Evolutionary conservation across 2,113 vertebrate genomes (phyloP), one percentile per base, ranked within the genome.

Genomic region (Furnarius figulus): DNA sequence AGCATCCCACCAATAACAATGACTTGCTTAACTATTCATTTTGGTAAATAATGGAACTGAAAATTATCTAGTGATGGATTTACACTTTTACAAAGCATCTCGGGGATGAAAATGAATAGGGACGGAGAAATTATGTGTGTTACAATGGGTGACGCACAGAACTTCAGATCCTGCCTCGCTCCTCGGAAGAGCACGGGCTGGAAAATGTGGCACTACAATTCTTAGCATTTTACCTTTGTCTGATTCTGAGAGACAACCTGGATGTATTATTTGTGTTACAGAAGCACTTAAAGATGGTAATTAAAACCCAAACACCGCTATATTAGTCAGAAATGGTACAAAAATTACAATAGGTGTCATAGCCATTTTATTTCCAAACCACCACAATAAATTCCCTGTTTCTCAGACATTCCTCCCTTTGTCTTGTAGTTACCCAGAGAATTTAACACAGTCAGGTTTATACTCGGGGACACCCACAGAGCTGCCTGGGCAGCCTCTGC

Each of bases 61-160:
- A 96, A 97, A 96, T 97, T 97, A 95, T 91, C 96, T 89, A 82
- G 96, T 96, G 95, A 96, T 95, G 94, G 94, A 94, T 97, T 95
- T 97, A 95, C 94, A 94, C 89, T 89, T 93, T 35, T 87, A 94
- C 96, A 95, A 95, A 76, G 87, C 80, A 79, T 79, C 84, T 89
- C 25, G 4, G 73, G 84, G 95, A 89, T 93, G 94, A 82, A 85
- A 89, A 89, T 91, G 95, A 96, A 94, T 46, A 94, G 91, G 95
- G 94, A 91, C 8, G 10, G 91, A 96, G 94, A 76, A 95, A 96
- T 97, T 61, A 75, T 76, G 91, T 82, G 75, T 89, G 90, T 30
- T 76, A 89, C 91, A 94, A 62, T 46, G 89, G 95, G 81, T 91
- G 89, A 91, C 86, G 89, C 4, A 19, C 63, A 55, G 68, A 90